Base-by-base conservation (phyloP, 2,113 vertebrate genomes). In the Piprites chloris region DNA sequence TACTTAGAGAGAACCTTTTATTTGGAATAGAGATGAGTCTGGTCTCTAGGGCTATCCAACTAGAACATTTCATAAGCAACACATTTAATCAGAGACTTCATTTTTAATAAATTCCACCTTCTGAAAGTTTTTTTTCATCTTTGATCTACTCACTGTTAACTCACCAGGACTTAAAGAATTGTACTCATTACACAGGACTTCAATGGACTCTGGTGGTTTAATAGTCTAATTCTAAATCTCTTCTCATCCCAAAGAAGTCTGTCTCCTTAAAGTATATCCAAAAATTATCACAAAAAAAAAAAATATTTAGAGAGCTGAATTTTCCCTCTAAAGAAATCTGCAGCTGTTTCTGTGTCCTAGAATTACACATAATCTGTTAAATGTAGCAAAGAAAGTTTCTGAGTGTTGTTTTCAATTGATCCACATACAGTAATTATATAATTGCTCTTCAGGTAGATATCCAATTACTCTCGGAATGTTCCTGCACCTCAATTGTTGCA, bases 81-180 rank as follows among this genome's bases (percentile, higher is more conserved):
- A 86, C 49, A 63, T 61, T 94, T 80, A 97, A 78, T 93, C 95
- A 79, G 53, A 26, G 75, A 76, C 66, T 95, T 94, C 63, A 46
- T 79, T 95, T 96, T 96, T 84, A 95, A 96, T 94, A 92, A 85
- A 94, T 93, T 94, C 81, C 32, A 82, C 39, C 90, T 95, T 87
- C 78, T 89, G 72, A 95, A 90, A 69, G 37, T 59, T 59, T 58
- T 20, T 35, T 8, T 65, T n/a, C 58, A 24, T 49, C 87, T 96
- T 97, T 94, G 89, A 97, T 95, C 87, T 96, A 42, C 44, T 90
- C 47, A 42, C 32, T 86, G 33, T 84, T 96, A 92, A 75, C 49
- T 94, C 90, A 90, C 59, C 27, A 83, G 53, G 74, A 93, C 66
- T 89, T 76, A 78, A 74, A 94, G 55, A 71, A 81, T 67, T 94